These are phyloP conservation scores for Drosophila cognata DNA, from an alignment of 2,888 invertebrate species.

Conservation along the genomic window DNA sequence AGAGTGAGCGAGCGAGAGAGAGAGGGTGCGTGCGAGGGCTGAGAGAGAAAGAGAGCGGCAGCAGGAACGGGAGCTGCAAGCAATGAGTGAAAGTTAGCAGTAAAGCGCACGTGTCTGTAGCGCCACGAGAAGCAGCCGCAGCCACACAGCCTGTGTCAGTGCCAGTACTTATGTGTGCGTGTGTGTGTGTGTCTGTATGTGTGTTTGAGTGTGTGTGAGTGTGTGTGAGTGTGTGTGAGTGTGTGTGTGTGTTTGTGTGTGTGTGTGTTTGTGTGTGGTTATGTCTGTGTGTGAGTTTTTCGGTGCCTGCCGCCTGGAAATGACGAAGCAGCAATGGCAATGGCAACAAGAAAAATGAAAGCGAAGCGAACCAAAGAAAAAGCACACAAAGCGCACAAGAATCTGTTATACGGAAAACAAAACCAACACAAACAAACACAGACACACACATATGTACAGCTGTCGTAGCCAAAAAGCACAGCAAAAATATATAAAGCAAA, in stretches of 20 bases:
- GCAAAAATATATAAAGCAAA: conserved; percentile 16
- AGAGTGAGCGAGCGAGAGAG: conserved; percentile 3
- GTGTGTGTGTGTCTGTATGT: too few species aligned
- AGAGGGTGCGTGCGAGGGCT: conserved; percentile 11
- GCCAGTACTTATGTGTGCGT: conserved; percentile 25
- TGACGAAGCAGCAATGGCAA: conserved; percentile 75
- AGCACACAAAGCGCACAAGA: conserved; percentile 67
- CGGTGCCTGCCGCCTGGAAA: conserved; percentile 63
- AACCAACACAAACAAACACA: conserved; percentile 46
- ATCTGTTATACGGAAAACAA: conserved; percentile 79
- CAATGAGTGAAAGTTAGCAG: conserved; percentile 79
- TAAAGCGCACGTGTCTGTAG: conserved; percentile 79
- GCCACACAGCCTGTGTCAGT: conserved; percentile 47
- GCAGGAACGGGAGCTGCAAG: conserved; percentile 68
- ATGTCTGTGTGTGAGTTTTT: conserved; percentile 24
- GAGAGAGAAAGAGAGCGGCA: conserved; percentile 37
- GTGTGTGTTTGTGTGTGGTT: background rate
- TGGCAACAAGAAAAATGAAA: conserved; percentile 59
- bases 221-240: background rate
- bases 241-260: background rate
- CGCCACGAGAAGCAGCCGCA: conserved; percentile 28
- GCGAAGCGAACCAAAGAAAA: conserved; percentile 62
- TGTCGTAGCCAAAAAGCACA: conserved; percentile 17
- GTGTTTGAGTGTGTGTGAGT: too few species aligned
- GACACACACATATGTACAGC: conserved; percentile 34